Evolutionary conservation across 2,797 vertebrate genomes (phyloP).

Genomic region (Poecilia picta): DNA sequence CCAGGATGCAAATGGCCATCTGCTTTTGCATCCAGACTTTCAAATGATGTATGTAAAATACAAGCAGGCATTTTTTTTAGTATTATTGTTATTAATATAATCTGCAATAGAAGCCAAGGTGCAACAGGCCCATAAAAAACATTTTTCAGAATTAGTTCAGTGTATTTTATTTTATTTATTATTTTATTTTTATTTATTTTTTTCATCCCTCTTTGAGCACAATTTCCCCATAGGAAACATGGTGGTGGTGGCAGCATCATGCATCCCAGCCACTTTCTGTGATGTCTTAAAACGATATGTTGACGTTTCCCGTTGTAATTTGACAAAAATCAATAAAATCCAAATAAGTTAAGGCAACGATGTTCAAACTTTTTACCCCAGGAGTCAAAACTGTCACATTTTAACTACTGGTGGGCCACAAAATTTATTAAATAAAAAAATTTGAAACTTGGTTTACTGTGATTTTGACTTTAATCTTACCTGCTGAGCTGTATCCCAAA

Average conservation of each 20-base stretch:
- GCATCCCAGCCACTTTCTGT: background rate
- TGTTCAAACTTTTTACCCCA: too few relatives aligned
- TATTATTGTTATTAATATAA: background rate
- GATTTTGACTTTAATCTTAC: too few relatives aligned
- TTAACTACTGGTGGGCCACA: too few relatives aligned
- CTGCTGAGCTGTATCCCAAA: too few relatives aligned
- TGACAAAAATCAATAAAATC: background rate
- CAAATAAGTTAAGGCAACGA: background rate
- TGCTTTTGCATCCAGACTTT: background rate
- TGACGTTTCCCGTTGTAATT: background rate
- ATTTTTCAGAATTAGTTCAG: background rate
- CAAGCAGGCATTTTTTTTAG: background rate
- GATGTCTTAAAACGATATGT: background rate
- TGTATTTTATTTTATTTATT: background rate
- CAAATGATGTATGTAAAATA: background rate
- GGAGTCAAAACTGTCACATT: too few relatives aligned
- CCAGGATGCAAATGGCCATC: background rate
- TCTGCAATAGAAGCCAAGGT: background rate
- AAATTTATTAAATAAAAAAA: too few relatives aligned
- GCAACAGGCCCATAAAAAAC: background rate
- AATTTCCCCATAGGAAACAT: background rate
- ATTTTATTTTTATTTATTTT: background rate
- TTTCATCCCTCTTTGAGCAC: background rate
- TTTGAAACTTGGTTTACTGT: too few relatives aligned
- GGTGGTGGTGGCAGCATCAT: background rate